These are phyloP conservation scores for Hemicrepidius hirtus DNA, from an alignment of 2,888 invertebrate genomes.

Conservation along the genomic window DNA sequence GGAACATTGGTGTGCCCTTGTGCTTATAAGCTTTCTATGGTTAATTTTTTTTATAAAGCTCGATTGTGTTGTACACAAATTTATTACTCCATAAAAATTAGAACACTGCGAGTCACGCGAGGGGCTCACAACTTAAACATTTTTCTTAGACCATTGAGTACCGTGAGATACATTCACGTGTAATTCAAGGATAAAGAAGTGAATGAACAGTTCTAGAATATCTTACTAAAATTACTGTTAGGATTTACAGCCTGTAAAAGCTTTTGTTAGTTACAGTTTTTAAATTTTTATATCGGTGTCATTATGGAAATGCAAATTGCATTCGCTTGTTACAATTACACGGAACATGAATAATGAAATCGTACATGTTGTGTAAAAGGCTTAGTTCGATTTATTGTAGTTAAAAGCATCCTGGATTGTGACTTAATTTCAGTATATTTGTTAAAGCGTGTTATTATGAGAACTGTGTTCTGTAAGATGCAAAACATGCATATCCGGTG, in stretches of 20 bases:
- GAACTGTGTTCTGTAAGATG: slow-evolving; percentile 2
- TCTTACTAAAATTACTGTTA: slow-evolving; percentile 33
- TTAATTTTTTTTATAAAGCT: neutral
- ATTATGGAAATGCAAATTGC: slow-evolving; percentile 26
- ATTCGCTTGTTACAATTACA: slow-evolving; percentile 37
- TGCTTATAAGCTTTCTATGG: slow-evolving; percentile 2
- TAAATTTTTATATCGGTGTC: slow-evolving; percentile 26
- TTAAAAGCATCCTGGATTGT: slow-evolving; percentile 45
- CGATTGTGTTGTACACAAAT: slow-evolving; percentile 31
- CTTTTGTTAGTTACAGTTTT: slow-evolving; percentile 10
- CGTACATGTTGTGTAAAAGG: slow-evolving; percentile 23
- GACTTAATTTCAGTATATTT: slow-evolving; percentile 41
- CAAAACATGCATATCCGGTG: slow-evolving; percentile 25
- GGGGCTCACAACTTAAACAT: slow-evolving; percentile 49
- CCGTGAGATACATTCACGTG: slow-evolving; percentile 58
- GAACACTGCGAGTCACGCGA: slow-evolving; percentile 57
- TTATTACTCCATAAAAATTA: slow-evolving; percentile 44
- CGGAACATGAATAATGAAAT: slow-evolving; percentile 38
- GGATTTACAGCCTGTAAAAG: slow-evolving; percentile 27
- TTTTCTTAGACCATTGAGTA: slow-evolving; percentile 54
- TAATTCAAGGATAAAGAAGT: slow-evolving; percentile 40
- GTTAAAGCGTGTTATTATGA: slow-evolving; percentile 27
- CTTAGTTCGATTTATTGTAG: slow-evolving; percentile 35
- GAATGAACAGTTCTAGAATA: slow-evolving; percentile 30
- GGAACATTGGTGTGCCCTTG: neutral